Percentiles rank a stretch among this genome's conserved stretches.
phyloP scores from a whole-genome alignment of 2,888 invertebrate genomes.

The Mongoloraphidia duomilia region DNA sequence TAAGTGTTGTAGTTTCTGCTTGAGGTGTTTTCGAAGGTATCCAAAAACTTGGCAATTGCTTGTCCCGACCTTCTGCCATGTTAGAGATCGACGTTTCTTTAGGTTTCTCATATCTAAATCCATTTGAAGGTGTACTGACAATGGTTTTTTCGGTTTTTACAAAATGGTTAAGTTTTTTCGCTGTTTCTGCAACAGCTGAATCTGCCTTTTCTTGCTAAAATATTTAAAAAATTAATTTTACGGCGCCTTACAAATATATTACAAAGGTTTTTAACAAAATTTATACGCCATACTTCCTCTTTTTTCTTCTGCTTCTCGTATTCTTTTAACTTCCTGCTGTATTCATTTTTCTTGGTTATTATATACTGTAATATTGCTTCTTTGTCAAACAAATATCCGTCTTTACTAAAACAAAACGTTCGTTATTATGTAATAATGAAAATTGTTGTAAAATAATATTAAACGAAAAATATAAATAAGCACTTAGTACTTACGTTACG shows the following conservation, averaged over 20 bases:
- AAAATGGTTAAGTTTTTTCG: conserved; percentile 62
- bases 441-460: not conserved
- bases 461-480: not conserved
- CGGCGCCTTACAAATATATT: not conserved
- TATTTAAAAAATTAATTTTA: conserved; percentile 5
- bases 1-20: conserved; percentile 48
- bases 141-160: conserved; percentile 71
- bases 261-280: not conserved
- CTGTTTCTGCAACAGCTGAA: conserved; percentile 55
- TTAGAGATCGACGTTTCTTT: conserved; percentile 45
- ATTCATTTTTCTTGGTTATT: conserved; percentile 85
- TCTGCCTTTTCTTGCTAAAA: conserved; percentile 46
- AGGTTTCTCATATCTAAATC: conserved; percentile 19
- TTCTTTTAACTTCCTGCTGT: conserved; percentile 76
- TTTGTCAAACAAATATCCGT: conserved; percentile 92
- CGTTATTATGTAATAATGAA: not conserved
- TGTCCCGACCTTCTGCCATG: conserved; percentile 59
- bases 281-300: conserved; percentile 39
- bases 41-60: conserved; percentile 90
- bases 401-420: conserved; percentile 33
- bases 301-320: conserved; percentile 77
- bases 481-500: conserved; percentile 47
- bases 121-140: conserved; percentile 34
- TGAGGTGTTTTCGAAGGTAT: conserved; percentile 86
- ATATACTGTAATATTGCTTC: conserved; percentile 93